Evolutionary conservation across 2,888 invertebrate species (phyloP), one percentile per base, ranked within the genome.

Genomic region (Aethes cnicana): DNA sequence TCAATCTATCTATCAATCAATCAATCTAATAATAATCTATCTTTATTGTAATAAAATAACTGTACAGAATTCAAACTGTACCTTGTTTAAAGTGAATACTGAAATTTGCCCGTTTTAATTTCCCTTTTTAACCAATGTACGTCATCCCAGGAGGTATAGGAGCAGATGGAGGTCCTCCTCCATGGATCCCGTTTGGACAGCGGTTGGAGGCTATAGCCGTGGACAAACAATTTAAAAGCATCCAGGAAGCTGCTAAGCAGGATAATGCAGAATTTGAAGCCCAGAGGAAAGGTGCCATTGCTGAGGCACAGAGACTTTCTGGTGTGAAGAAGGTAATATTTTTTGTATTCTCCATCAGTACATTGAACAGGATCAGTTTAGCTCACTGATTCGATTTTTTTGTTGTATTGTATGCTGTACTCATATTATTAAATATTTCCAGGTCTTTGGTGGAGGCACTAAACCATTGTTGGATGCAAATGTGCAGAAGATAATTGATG

Each of bases 101-200:
- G n/a, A n/a, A n/a, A n/a, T n/a, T n/a, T n/a, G n/a, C n/a, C n/a
- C n/a, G n/a, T n/a, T n/a, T n/a, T n/a, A n/a, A n/a, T n/a, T n/a
- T n/a, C n/a, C n/a, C n/a, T n/a, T n/a, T n/a, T n/a, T n/a, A n/a
- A n/a, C n/a, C n/a, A n/a, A n/a, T n/a, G n/a, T n/a, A n/a, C n/a
- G n/a, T n/a, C n/a, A n/a, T n/a, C n/a, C n/a, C 74, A 85, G 90
- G 91, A 42, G 90, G 92, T 23, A 87, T 91, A 47, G 91, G 91
- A 4, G 92, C 91, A 48, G 94, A 95, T 63, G 95, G 95, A 56
- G 96, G 95, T 0, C 96, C 97, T 1, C 97, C 96, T 30, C 94
- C 95, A 26, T 98, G 97, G 96, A 96, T 97, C 63, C 94, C 97
- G 23, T 97, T 98, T 86, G 97, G 97, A 0, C 93, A 95, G 67